Percentiles rank a stretch among this genome's conserved stretches.
Conservation (phyloP, 1,140 invertebrate species). For the Patella vulgata region DNA sequence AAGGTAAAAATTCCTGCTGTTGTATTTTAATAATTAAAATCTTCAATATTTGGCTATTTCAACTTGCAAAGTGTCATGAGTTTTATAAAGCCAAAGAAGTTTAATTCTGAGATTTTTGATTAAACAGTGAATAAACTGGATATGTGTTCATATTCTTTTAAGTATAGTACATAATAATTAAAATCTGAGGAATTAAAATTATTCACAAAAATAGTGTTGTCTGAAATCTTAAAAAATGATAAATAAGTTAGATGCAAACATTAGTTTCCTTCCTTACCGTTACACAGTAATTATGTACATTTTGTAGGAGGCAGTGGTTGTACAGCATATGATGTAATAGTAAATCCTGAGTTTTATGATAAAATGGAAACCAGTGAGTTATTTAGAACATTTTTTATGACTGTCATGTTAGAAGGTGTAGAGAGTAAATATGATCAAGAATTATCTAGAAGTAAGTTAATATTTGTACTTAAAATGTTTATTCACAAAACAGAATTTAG, state of each 20-base stretch:
- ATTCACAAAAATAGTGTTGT: too few species aligned
- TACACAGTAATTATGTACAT: too few species aligned
- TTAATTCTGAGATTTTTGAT: not conserved
- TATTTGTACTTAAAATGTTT: too few species aligned
- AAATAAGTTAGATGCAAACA: too few species aligned
- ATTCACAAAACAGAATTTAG: too few species aligned
- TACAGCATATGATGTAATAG: conserved; percentile 80
- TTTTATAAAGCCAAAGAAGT: not conserved
- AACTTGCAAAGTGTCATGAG: not conserved
- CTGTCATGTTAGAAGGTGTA: conserved; percentile 79
- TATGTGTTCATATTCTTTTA: too few species aligned
- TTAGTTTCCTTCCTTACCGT: too few species aligned
- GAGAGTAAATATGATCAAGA: conserved; percentile 79
- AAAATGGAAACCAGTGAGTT: conserved; percentile 73
- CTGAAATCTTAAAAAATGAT: too few species aligned
- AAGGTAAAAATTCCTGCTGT: conserved; percentile 71
- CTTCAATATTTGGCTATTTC: not conserved
- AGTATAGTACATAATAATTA: too few species aligned
- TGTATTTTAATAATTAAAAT: conserved; percentile 9
- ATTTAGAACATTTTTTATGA: conserved; percentile 80
- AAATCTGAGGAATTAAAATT: too few species aligned
- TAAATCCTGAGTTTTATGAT: conserved; percentile 77
- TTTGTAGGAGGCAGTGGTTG: conserved; percentile 73
- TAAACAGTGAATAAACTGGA: too few species aligned
- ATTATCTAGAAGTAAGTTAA: conserved; percentile 71